Base-by-base conservation (phyloP, 64 coral and sea anemone species). In the Platygyra sinensis region DNA sequence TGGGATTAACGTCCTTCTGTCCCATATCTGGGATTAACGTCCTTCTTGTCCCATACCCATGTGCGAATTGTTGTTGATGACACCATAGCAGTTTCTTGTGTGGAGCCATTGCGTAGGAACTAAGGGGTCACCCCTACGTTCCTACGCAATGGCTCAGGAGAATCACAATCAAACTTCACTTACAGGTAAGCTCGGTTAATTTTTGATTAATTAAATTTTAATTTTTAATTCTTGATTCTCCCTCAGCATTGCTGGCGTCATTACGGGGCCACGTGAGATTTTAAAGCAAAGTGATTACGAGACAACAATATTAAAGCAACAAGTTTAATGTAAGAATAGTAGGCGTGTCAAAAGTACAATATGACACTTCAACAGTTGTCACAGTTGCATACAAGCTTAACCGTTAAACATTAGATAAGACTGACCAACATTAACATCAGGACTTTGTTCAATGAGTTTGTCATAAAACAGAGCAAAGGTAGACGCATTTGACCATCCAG, bases 91-190 rank as follows among this genome's bases (percentile, higher is more conserved):
- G n/a, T n/a, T n/a, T n/a, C n/a, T n/a, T n/a, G n/a, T n/a, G n/a
- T n/a, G n/a, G n/a, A n/a, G n/a, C n/a, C n/a, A n/a, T n/a, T n/a
- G n/a, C n/a, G n/a, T n/a, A n/a, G n/a, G n/a, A n/a, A n/a, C n/a
- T n/a, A n/a, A n/a, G n/a, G n/a, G n/a, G 61, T 85, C 24, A 67
- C 72, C 87, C 73, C 73, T 76, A 57, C 28, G 52, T 88, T 67
- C 65, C 79, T 91, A 52, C 78, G 30, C 57, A 27, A 74, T 31
- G 36, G 73, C 72, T 72, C 72, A 73, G 72, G 73, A 89, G 73
- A 75, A 89, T 89, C 51, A 74, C 72, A 25, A 76, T 76, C 87
- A 89, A 89, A 75, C 87, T 77, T 89, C 87, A 71, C 24, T 73
- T 73, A 73, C 71, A 25, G 63, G 63, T 72, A 72, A 72, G 71